Base-by-base conservation (phyloP, 2,888 invertebrate genomes). In the Ommatoiulus sabulosus region DNA sequence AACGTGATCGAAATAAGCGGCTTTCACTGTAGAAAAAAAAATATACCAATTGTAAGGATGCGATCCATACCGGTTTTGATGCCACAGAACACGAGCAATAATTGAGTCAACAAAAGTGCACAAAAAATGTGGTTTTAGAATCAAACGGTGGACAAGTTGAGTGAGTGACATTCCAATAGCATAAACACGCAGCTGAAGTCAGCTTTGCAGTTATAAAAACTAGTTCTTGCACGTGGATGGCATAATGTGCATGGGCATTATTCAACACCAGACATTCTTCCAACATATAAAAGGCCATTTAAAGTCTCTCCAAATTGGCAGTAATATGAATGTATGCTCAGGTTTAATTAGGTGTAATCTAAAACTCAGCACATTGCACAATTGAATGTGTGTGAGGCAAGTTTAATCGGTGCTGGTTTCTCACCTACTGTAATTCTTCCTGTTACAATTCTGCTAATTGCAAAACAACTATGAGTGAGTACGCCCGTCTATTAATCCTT, bases 231-330 rank as follows among this genome's bases (percentile, higher is more conserved):
- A 72, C 24, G 24, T 24, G 24, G 72, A 72, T 72, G 72, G 24
- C 72, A 63, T 63, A 72, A 72, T 72, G n/a, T n/a, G n/a, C n/a
- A n/a, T 24, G 72, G 10, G 72, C 20, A 24, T 24, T 72, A 72
- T 72, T 72, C 20, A 72, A 24, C 72, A 72, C 6, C 24, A 72
- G 24, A 72, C 24, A 72, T 72, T 24, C 20, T 72, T 20, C 72
- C 20, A 72, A 72, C 72, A 72, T 3, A 20, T 72, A 72, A 20
- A 72, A 72, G 72, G 72, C 72, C 20, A 72, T 72, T 72, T 72
- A 24, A 24, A 4, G n/a, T 17, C 72, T 72, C 8, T 20, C 72
- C 72, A 72, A 72, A 72, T 72, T 72, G 72, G 72, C 72, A 24
- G n/a, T 72, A 72, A 72, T 20, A 20, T 8, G 20, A 63, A 8